Percentiles rank a stretch among this genome's conserved stretches.
Conservation (phyloP, 2,113 vertebrate species). For the Corythornis vintsioides region DNA sequence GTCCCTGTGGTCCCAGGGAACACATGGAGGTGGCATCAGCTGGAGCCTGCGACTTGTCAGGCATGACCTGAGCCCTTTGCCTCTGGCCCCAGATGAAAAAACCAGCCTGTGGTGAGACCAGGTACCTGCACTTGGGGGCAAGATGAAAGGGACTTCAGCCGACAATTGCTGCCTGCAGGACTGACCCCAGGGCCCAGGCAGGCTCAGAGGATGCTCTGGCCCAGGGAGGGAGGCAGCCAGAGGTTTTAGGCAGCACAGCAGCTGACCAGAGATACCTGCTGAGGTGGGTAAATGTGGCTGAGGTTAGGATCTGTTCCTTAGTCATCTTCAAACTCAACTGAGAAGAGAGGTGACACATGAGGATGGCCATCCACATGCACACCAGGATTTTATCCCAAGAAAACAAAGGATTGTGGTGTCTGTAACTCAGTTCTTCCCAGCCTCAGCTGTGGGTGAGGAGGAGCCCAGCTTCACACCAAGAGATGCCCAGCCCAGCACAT, state of each 20-base stretch:
- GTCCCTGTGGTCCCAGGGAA: neutral
- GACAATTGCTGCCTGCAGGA: neutral
- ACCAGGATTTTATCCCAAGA: neutral
- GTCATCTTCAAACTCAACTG: neutral
- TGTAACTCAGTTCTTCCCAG: neutral
- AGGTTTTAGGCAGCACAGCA: neutral
- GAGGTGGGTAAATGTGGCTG: neutral
- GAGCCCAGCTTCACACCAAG: neutral
- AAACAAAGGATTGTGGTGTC: neutral
- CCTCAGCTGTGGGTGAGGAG: neutral
- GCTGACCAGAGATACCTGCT: neutral
- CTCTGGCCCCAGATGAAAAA: neutral
- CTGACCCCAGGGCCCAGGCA: neutral
- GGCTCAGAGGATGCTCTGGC: neutral
- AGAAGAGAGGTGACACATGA: neutral
- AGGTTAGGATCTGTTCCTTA: neutral
- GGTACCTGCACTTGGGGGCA: neutral
- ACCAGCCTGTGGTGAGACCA: neutral
- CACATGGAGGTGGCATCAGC: neutral
- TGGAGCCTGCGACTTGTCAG: neutral
- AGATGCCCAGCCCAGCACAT: neutral
- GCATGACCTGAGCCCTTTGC: neutral
- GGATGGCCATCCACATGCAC: rapidly evolving
- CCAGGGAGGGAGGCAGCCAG: neutral
- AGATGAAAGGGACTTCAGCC: neutral